Percentiles rank a stretch among this genome's conserved stretches.
Evolutionary conservation across 2,113 vertebrate species (phyloP).

Genomic region (Merops nubicus): DNA sequence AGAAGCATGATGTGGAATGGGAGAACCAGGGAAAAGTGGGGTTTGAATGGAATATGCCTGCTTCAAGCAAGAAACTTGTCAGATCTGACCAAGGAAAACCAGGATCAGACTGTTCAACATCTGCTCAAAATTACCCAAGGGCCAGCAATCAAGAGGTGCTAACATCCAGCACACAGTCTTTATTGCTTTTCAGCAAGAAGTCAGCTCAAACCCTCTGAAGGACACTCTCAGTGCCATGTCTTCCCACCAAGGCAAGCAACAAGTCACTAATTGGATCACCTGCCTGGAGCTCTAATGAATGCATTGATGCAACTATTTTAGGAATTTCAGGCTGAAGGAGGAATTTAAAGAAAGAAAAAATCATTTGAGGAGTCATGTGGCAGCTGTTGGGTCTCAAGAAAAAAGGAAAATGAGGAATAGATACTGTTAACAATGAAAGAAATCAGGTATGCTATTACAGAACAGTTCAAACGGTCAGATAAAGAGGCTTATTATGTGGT

Average conservation of each 20-base stretch:
- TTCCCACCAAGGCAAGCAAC: not conserved
- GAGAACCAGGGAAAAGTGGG: not conserved
- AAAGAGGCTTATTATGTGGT: conserved; percentile 41
- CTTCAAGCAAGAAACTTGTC: conserved; percentile 5
- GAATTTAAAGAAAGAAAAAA: not conserved
- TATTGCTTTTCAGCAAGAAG: not conserved
- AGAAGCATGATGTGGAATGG: not conserved
- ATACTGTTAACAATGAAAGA: conserved; percentile 15
- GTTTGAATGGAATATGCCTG: not conserved
- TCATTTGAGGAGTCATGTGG: not conserved
- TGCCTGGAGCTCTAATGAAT: not conserved
- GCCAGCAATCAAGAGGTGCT: not conserved
- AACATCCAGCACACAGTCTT: not conserved
- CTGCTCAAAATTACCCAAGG: conserved; percentile 14
- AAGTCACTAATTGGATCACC: not conserved
- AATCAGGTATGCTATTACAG: conserved; percentile 35
- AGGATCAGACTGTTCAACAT: not conserved
- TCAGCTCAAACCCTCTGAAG: not conserved
- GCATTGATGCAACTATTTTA: not conserved
- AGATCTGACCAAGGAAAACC: not conserved
- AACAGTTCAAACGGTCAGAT: conserved; percentile 55
- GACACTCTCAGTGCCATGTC: not conserved
- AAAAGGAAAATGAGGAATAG: not conserved
- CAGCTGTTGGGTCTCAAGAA: not conserved
- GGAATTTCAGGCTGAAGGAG: not conserved